phyloP scores from a whole-genome alignment of 1,140 invertebrate species.

The Achatina immaculata region DNA sequence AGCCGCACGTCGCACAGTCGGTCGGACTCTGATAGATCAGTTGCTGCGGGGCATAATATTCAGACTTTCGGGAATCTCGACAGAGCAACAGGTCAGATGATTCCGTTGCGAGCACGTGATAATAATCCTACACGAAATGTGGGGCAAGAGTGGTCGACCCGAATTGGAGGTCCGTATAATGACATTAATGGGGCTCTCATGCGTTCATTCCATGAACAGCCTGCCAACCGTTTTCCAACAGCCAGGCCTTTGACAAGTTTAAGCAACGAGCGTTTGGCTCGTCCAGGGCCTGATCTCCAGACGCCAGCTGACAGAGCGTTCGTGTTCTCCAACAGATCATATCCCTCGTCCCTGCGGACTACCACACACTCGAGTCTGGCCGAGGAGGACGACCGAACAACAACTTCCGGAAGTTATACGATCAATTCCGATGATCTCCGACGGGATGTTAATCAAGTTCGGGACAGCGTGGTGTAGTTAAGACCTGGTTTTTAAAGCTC shows the following conservation, averaged over 20 bases:
- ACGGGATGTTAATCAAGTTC: conserved; percentile 52
- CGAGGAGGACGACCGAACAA: conserved; percentile 60
- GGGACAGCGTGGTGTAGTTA: conserved; percentile 40
- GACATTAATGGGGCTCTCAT: not conserved
- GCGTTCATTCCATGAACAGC: conserved; percentile 20
- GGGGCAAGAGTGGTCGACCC: not conserved
- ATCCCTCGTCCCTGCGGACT: not conserved
- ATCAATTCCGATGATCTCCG: conserved; percentile 58
- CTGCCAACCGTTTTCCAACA: not conserved
- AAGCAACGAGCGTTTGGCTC: conserved; percentile 4
- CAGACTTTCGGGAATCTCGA: not conserved
- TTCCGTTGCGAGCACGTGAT: not conserved
- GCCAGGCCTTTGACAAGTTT: not conserved
- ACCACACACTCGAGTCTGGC: not conserved
- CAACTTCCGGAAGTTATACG: conserved; percentile 64
- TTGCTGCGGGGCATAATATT: not conserved
- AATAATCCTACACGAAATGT: not conserved
- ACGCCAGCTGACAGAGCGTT: not conserved
- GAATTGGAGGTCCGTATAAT: not conserved
- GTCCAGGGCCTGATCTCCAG: not conserved
- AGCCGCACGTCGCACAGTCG: not conserved
- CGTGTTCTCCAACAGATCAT: not conserved
- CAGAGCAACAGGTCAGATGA: not conserved
- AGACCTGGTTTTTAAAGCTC: no score
- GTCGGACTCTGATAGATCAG: not conserved